phyloP scores from a whole-genome alignment of 2,113 vertebrate species.

The Asarcornis scutulata region DNA sequence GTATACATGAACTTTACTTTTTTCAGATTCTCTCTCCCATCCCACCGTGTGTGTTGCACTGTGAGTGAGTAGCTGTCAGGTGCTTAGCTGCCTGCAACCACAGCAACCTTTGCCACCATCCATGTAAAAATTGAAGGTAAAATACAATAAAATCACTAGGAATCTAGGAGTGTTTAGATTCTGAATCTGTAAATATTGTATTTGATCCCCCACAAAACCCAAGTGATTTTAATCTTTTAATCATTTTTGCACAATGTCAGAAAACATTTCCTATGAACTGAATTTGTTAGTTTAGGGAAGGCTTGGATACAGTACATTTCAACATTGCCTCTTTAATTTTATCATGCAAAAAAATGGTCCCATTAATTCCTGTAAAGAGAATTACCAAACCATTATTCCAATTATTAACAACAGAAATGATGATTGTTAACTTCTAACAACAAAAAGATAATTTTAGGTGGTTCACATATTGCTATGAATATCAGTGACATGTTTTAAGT shows the following conservation, averaged over 20 bases:
- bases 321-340: not conserved
- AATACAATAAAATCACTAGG: not conserved
- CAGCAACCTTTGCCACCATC: not conserved
- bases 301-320: not conserved
- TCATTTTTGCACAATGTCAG: not conserved
- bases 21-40: no score
- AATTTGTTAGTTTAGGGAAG: not conserved
- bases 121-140: not conserved
- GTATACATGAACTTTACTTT: no score
- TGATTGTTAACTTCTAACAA: not conserved
- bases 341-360: not conserved
- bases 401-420: not conserved
- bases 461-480: not conserved
- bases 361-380: constrained; percentile 1
- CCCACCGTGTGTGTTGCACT: no score
- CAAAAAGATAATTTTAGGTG: not conserved
- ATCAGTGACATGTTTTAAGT: not conserved
- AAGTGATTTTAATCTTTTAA: not conserved
- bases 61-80: no score
- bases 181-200: not conserved
- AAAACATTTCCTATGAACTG: not conserved
- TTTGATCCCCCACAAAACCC: constrained; percentile 34
- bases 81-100: no score
- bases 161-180: constrained; percentile 22
- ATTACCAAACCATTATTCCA: constrained; percentile 17